Percentiles rank a stretch among this genome's conserved stretches.
phyloP scores from a whole-genome alignment of 2,888 invertebrate genomes.

The Mythimna vitellina region DNA sequence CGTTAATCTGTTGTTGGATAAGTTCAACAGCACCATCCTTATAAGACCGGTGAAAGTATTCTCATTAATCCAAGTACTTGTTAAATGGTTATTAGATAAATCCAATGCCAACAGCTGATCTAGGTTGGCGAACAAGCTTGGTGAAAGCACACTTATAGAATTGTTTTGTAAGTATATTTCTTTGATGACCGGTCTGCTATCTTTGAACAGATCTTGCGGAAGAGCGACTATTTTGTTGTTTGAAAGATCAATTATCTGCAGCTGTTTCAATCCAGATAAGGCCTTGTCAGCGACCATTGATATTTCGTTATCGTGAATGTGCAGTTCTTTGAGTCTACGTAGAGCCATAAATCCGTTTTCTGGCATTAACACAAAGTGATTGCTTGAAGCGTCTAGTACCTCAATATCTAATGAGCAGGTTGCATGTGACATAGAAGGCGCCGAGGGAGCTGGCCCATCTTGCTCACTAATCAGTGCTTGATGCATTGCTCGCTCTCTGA shows the following conservation, averaged over 20 bases:
- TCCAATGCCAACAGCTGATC: conserved; percentile 95
- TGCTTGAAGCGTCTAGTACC: conserved; percentile 95
- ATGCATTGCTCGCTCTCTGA: conserved; percentile 93
- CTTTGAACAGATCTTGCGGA: conserved; percentile 96
- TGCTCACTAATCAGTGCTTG: conserved; percentile 92
- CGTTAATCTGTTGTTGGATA: conserved; percentile 96
- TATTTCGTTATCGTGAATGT: conserved; percentile 97
- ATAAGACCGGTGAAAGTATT: conserved; percentile 97
- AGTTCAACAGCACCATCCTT: conserved; percentile 95
- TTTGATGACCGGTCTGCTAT: conserved; percentile 94
- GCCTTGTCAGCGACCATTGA: conserved; percentile 96
- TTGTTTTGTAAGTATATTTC: conserved; percentile 98
- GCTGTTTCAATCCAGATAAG: conserved; percentile 94
- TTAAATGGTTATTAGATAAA: conserved; percentile 96
- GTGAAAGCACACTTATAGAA: conserved; percentile 96
- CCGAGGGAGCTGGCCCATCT: conserved; percentile 85
- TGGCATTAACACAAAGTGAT: conserved; percentile 96
- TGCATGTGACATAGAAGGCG: conserved; percentile 83
- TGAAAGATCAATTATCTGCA: conserved; percentile 96
- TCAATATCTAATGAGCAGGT: conserved; percentile 95
- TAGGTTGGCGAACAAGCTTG: conserved; percentile 96
- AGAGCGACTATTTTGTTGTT: conserved; percentile 97
- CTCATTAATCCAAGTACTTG: conserved; percentile 96
- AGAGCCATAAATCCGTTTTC: conserved; percentile 95
- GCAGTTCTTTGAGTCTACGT: conserved; percentile 94